Evolutionary conservation across 2,797 vertebrate genomes (phyloP), one percentile per base, ranked within the genome.

Genomic region (Ctenopoma multispine): DNA sequence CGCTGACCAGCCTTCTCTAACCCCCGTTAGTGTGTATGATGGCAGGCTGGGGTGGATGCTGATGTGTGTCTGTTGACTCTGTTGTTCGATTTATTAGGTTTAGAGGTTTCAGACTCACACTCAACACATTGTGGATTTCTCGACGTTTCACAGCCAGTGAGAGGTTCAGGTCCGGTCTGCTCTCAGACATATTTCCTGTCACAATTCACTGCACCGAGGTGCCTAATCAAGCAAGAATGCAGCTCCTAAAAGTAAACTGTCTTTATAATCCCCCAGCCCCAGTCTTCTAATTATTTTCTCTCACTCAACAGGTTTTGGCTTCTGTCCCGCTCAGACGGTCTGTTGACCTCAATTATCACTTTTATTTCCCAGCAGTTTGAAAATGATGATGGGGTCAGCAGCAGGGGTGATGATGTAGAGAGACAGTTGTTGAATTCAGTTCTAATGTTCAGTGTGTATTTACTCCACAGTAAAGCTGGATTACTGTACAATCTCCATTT

Each of bases 171-270:
- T 43, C 29, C 49, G 4, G 44, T 64, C 51, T 21, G 51, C 72
- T 36, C 49, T 8, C 44, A 1, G 3, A 36, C 41, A 23, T 23
- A 13, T 63, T 24, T 73, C 53, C 59, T 54, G 60, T 56, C 49
- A 18, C 34, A 46, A 15, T 43, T 70, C 34, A 41, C 51, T 3
- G 60, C 31, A 0, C 51, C 24, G 36, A 1, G 51, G 53, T 54
- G 46, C 47, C 69, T 57, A 67, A 62, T 75, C 72, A 81, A 77
- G 40, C 50, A 57, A 46, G 43, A 77, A 54, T n/a, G 64, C 29
- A 2, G 51, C 23, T 24, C 2, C 24, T 13, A 46, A 17, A 17
- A 3, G 8, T 38, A 40, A 18, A 40, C 55, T 65, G 2, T 46
- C 6, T 79, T 81, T 27, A 83, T 71, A 58, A 59, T 46, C 54